Base-by-base conservation (phyloP, 2,797 vertebrate species). In the Sebastes taczanowskii region DNA sequence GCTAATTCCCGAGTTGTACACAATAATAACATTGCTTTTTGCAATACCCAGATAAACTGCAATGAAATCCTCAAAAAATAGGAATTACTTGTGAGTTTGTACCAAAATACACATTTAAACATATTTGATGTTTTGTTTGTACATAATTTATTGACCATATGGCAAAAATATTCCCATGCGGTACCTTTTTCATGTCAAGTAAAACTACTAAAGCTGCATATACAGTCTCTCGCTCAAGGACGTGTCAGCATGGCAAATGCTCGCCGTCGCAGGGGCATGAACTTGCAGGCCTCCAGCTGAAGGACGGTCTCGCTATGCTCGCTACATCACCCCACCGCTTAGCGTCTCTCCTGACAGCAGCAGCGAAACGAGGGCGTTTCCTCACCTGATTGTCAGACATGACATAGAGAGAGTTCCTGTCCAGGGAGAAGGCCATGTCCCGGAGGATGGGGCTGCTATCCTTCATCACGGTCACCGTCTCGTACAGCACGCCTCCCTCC, bases 351-450 rank as follows among this genome's bases (percentile, higher is more conserved):
- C 64, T 88, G 89, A 83, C 81, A 85, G 77, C 62, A 42, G 77
- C 58, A 27, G 68, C n/a, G 38, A 67, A 83, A 76, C 4, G 32
- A 79, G 70, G 82, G 71, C 11, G 25, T 89, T 78, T 86, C 77
- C 96, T 96, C 92, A 99, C 98, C 97, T 99, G 98, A 80, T 95
- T 96, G 93, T 97, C 97, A 0, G 99, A 97, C 98, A 99, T 98
- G 91, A 99, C 88, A n/a, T 99, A 99, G 73, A 99, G 96, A 82
- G 96, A 97, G 92, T 94, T 97, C 86, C 95, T 94, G 90, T 99
- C 97, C 6, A 93, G 89, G 38, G 99, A 99, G 95, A 99, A 99
- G 84, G 97, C 98, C 98, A 99, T 99, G 94, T 99, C 98, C 77
- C 97, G 94, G 56, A 99, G 98, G 88, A 99, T 91, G 25, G 95